These are phyloP conservation scores for Nephotettix cincticeps DNA, from an alignment of 1,140 invertebrate species.

Conservation along the genomic window DNA sequence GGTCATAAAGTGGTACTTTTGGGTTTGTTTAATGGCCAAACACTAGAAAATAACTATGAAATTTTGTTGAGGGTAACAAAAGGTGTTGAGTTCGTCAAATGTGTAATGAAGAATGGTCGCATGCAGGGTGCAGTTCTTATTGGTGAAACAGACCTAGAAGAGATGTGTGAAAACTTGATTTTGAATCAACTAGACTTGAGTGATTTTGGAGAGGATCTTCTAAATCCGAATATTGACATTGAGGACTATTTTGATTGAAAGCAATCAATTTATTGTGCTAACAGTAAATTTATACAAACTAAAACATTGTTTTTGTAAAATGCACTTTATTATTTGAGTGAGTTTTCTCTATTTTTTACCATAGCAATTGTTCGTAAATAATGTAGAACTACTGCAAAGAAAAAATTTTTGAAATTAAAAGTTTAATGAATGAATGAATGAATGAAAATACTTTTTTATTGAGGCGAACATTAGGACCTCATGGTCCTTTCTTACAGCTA, in stretches of 20 bases:
- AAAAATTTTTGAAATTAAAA: too few relatives aligned
- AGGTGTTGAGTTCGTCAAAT: constrained; percentile 86
- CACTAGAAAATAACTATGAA: constrained; percentile 80
- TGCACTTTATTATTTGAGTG: too few relatives aligned
- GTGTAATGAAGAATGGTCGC: constrained; percentile 79
- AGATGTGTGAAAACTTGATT: constrained; percentile 98
- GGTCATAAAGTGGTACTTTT: constrained; percentile 92
- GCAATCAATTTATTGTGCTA: too few relatives aligned
- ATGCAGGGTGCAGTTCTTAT: constrained; percentile 94
- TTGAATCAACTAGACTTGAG: constrained; percentile 91
- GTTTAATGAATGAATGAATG: too few relatives aligned
- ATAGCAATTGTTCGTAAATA: too few relatives aligned
- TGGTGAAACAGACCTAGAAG: constrained; percentile 95
- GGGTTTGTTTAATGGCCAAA: constrained; percentile 93
- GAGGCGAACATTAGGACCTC: too few relatives aligned
- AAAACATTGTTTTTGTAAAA: too few relatives aligned
- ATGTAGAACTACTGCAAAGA: too few relatives aligned
- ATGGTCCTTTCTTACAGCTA: too few relatives aligned
- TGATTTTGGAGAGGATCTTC: constrained; percentile 85
- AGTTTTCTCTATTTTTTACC: too few relatives aligned
- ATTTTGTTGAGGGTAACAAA: constrained; percentile 83
- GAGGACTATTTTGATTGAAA: constrained; percentile 98
- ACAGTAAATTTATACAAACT: too few relatives aligned
- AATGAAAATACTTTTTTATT: too few relatives aligned
- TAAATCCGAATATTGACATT: constrained; percentile 95